Percentiles rank a stretch among this genome's conserved stretches.
These are phyloP conservation scores for Epizoanthus ramosus DNA, from an alignment of 92 coral and sea anemone species.

Conservation along the genomic window DNA sequence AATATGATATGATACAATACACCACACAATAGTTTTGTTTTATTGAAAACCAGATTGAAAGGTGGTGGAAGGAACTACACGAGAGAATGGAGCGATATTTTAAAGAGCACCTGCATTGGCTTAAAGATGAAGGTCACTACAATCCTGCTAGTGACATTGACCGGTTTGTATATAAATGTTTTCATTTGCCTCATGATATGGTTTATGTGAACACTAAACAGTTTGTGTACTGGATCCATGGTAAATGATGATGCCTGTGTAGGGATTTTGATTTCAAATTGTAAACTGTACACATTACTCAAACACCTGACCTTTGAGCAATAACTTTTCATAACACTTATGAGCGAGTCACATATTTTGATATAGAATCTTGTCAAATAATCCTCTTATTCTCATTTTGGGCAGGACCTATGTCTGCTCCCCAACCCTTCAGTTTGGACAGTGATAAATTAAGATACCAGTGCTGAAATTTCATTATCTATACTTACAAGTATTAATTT, in stretches of 20 bases:
- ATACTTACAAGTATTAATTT: too few species aligned
- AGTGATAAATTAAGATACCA: too few species aligned
- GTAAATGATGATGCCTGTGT: not conserved
- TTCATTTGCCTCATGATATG: too few species aligned
- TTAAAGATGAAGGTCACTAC: conserved; percentile 25
- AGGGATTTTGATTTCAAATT: too few species aligned
- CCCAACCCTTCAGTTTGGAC: too few species aligned
- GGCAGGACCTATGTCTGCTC: conserved; percentile 5
- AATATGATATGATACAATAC: too few species aligned
- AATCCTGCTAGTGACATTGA: conserved; percentile 27
- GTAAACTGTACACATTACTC: too few species aligned
- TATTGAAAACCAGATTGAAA: conserved; percentile 25
- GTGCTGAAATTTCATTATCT: too few species aligned
- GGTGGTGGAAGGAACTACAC: conserved; percentile 1
- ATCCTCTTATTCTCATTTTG: conserved; percentile 10
- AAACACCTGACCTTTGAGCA: too few species aligned
- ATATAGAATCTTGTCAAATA: conserved; percentile 1
- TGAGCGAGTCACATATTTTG: too few species aligned
- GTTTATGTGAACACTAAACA: not conserved
- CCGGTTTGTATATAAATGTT: conserved; percentile 9
- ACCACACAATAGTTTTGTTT: not conserved
- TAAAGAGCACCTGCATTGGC: conserved; percentile 14
- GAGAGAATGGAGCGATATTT: conserved; percentile 18
- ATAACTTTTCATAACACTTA: too few species aligned
- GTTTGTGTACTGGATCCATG: conserved; percentile 10